Percentiles rank a stretch among this genome's conserved stretches.
Evolutionary conservation across 2,888 invertebrate species (phyloP).

Genomic region (Phorcus lineatus): DNA sequence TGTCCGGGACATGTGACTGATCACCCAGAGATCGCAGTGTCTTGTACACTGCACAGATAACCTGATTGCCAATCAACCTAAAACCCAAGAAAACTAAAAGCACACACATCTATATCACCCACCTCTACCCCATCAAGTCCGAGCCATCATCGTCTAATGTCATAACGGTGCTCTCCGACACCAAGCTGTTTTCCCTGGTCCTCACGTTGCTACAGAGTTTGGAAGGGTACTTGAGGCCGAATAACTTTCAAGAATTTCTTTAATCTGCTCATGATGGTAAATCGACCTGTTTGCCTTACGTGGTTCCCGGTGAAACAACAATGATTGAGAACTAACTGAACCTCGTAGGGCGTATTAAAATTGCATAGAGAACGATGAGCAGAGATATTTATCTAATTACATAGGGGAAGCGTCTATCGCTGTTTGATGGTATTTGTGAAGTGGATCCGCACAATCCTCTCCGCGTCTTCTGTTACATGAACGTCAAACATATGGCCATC

Average conservation of each 20-base stretch:
- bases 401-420: background rate
- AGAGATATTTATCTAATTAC: conserved; percentile 13
- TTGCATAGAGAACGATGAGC: conserved; percentile 2
- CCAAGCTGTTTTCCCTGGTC: background rate
- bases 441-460: background rate
- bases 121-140: background rate
- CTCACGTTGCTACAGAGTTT: background rate
- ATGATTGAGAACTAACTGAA: conserved; percentile 8
- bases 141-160: background rate
- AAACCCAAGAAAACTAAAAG: background rate
- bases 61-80: background rate
- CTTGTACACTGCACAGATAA: background rate
- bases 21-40: background rate
- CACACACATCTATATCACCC: background rate
- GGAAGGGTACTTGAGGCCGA: background rate
- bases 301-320: background rate
- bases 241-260: background rate
- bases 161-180: background rate
- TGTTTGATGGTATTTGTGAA: conserved; percentile 3
- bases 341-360: background rate
- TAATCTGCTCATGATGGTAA: background rate
- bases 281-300: conserved; percentile 10
- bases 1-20: background rate
- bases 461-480: background rate
- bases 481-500: background rate